Evolutionary conservation across 1,140 invertebrate species (phyloP).

Genomic region (Sminthurinus signatus): DNA sequence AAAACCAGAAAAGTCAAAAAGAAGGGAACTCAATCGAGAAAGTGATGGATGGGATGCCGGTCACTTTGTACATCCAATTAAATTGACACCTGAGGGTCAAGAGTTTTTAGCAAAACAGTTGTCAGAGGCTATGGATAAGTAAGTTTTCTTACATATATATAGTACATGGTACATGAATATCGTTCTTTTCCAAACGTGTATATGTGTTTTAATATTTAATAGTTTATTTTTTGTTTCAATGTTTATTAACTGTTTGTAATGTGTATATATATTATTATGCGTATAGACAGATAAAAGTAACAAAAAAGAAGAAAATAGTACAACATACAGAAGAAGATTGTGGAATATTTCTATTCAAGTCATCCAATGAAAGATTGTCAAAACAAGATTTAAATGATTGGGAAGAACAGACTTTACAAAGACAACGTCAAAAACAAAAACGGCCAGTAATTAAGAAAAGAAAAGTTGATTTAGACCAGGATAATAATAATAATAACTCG

Average conservation of each 20-base stretch:
- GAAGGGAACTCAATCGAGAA: background rate
- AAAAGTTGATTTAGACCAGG: conserved; percentile 2
- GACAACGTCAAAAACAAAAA: too few relatives aligned
- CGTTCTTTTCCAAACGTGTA: background rate
- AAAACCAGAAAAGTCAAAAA: conserved; percentile 4
- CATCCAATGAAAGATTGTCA: background rate
- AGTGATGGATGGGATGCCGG: conserved; percentile 10
- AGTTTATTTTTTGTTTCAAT: background rate
- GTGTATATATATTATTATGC: background rate
- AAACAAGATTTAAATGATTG: background rate
- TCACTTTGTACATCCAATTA: conserved; percentile 17
- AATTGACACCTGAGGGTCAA: conserved; percentile 22
- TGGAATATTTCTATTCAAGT: conserved; percentile 30
- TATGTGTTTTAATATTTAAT: background rate
- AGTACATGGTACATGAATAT: background rate
- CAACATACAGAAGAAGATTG: background rate
- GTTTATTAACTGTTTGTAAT: background rate
- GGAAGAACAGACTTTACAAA: too few relatives aligned
- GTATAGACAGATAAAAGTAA: background rate
- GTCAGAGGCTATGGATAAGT: conserved; percentile 25
- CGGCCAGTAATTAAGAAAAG: conserved; percentile 1
- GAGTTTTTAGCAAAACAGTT: conserved; percentile 33
- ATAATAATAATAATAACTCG: background rate
- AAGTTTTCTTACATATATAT: background rate
- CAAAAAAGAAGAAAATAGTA: background rate